These are phyloP conservation scores for Anarsia innoxiella DNA, from an alignment of 2,888 invertebrate genomes.

Conservation along the genomic window DNA sequence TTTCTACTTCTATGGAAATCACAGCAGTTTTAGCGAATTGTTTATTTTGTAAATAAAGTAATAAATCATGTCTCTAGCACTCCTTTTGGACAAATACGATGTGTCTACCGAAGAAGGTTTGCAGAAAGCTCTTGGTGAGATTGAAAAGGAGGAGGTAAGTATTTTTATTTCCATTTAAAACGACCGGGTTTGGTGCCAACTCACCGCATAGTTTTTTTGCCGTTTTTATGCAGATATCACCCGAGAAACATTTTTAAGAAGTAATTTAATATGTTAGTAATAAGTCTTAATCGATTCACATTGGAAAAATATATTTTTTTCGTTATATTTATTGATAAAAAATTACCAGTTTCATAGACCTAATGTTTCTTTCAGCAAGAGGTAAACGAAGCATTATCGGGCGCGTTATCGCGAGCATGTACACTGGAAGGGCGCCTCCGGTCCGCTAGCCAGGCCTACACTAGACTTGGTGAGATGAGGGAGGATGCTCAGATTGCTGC, in stretches of 20 bases:
- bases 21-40: too few relatives aligned
- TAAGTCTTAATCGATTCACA: too few relatives aligned
- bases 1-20: too few relatives aligned
- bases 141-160: slow-evolving; percentile 74
- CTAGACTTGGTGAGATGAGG: slow-evolving; percentile 85
- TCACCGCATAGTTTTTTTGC: slow-evolving; percentile 2
- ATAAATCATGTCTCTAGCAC: slow-evolving; percentile 41
- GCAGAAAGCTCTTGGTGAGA: slow-evolving; percentile 70
- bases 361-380: slow-evolving; percentile 78
- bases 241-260: too few relatives aligned
- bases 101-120: slow-evolving; percentile 74
- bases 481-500: slow-evolving; percentile 87
- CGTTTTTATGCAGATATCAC: background rate
- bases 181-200: too few relatives aligned
- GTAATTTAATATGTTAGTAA: too few relatives aligned
- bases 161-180: background rate
- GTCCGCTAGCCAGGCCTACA: slow-evolving; percentile 86
- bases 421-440: slow-evolving; percentile 87
- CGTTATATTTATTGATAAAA: too few relatives aligned
- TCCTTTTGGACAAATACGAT: slow-evolving; percentile 64
- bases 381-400: slow-evolving; percentile 81
- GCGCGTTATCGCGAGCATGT: slow-evolving; percentile 82
- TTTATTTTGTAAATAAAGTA: slow-evolving; percentile 6
- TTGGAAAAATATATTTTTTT: too few relatives aligned
- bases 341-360: too few relatives aligned